phyloP scores from a whole-genome alignment of 2,113 vertebrate genomes.

The Nymphicus hollandicus region DNA sequence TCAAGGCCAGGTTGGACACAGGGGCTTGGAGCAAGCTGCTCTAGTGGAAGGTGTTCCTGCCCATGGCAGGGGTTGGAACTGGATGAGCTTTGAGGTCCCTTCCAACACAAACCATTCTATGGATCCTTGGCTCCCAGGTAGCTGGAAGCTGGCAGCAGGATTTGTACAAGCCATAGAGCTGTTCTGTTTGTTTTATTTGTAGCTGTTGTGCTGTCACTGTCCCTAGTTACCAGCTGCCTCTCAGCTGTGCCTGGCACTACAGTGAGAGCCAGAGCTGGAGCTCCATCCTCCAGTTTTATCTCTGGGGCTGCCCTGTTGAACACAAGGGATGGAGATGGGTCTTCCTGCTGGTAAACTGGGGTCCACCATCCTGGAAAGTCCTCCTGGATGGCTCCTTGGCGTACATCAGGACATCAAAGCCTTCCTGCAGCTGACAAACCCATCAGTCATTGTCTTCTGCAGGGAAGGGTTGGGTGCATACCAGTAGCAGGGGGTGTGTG shows the following conservation, averaged over 20 bases:
- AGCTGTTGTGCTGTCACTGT: not conserved
- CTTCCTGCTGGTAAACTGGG: not conserved
- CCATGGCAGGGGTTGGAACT: accelerated
- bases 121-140: not conserved
- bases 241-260: not conserved
- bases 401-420: not conserved
- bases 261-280: not conserved
- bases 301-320: not conserved
- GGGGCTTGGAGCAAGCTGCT: not conserved
- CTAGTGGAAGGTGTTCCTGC: not conserved
- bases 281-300: not conserved
- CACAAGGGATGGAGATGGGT: not conserved
- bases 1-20: too few relatives aligned
- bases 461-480: accelerated
- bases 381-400: accelerated
- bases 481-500: not conserved
- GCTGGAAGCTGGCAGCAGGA: not conserved
- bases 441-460: accelerated
- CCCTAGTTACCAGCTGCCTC: not conserved
- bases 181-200: not conserved
- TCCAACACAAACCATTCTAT: not conserved
- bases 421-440: not conserved
- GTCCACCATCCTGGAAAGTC: not conserved
- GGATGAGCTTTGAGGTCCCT: accelerated
- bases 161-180: not conserved